Percentiles rank a stretch among this genome's conserved stretches.
phyloP scores from a whole-genome alignment of 1,140 invertebrate genomes.

The Heterodera schachtii region DNA sequence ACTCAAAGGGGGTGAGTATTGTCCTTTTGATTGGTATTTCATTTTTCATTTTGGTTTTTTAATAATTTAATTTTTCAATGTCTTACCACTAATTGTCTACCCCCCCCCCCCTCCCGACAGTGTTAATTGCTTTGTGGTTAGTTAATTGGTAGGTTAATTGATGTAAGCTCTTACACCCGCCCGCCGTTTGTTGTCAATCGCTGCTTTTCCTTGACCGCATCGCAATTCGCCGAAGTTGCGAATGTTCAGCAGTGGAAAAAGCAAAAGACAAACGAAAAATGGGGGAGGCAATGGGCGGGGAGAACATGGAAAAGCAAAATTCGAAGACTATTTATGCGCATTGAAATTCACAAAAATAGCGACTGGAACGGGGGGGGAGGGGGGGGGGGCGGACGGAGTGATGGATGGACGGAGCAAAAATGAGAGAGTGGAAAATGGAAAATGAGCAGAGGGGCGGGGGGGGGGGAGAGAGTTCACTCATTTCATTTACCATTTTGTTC shows the following conservation, averaged over 20 bases:
- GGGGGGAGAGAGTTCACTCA: background rate
- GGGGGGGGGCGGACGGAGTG: background rate
- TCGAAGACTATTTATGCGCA: background rate
- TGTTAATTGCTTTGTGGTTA: background rate
- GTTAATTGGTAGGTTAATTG: too few relatives aligned
- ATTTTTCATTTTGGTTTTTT: too few relatives aligned
- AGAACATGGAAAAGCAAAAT: background rate
- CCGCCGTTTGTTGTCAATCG: background rate
- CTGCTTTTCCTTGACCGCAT: background rate
- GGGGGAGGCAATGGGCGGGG: background rate
- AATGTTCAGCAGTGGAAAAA: background rate
- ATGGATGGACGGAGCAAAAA: background rate
- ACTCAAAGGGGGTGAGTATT: too few relatives aligned
- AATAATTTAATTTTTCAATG: too few relatives aligned
- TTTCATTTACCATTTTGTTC: background rate
- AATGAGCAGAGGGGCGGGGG: too few relatives aligned
- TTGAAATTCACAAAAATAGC: background rate
- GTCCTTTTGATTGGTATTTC: too few relatives aligned
- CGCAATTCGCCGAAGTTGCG: background rate
- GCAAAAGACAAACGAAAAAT: background rate
- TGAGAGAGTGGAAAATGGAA: background rate
- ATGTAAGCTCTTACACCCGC: background rate
- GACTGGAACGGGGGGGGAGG: background rate
- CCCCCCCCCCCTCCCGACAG: too few relatives aligned
- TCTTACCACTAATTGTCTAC: too few relatives aligned